Evolutionary conservation across 2,797 vertebrate species (phyloP).

Genomic region (Tokudaia muenninki): DNA sequence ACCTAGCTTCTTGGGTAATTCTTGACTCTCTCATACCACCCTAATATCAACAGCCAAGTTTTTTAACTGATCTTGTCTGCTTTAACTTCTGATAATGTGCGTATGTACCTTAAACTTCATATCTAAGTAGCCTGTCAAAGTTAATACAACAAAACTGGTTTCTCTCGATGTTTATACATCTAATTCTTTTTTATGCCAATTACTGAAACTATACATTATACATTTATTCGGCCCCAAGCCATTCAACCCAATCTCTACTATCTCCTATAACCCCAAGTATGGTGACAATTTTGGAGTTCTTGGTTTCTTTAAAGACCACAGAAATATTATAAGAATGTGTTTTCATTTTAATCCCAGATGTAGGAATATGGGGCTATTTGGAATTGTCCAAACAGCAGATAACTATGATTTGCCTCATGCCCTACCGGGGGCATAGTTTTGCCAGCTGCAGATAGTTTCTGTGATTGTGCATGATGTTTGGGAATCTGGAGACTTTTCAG

Average conservation of each 20-base stretch:
- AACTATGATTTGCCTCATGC: background rate
- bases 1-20: background rate
- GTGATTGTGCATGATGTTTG: background rate
- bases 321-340: too few relatives aligned
- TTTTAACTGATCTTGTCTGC: background rate
- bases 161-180: background rate
- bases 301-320: too few relatives aligned
- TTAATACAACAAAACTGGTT: background rate
- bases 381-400: background rate
- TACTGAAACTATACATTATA: background rate
- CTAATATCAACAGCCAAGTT: background rate
- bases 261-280: background rate
- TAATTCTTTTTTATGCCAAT: background rate
- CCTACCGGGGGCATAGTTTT: background rate
- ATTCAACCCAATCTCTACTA: background rate
- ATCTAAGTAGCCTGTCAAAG: background rate
- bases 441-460: background rate
- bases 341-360: too few relatives aligned
- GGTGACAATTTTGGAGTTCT: too few relatives aligned
- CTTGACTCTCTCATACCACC: background rate
- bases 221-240: background rate
- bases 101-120: background rate
- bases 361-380: background rate
- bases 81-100: background rate
- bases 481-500: background rate